Evolutionary conservation across 2,113 vertebrate genomes (phyloP).

Genomic region (Coryphaenoides rupestris): DNA sequence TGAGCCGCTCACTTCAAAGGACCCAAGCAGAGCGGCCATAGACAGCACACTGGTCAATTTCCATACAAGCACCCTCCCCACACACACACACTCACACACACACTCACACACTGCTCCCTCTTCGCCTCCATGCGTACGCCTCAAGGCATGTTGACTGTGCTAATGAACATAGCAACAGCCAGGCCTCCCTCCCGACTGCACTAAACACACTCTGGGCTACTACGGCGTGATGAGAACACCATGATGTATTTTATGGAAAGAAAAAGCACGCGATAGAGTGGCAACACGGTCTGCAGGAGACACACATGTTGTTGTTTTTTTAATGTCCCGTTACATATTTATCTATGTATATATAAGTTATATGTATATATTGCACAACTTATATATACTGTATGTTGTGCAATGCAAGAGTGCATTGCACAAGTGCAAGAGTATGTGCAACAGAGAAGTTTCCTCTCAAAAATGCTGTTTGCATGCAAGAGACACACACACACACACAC

Average conservation of each 20-base stretch:
- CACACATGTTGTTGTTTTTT: background rate
- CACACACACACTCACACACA: background rate
- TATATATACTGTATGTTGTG: no score
- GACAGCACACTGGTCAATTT: constrained; percentile 80
- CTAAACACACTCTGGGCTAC: background rate
- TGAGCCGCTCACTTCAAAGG: constrained; percentile 79
- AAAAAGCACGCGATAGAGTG: no score
- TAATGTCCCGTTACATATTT: background rate
- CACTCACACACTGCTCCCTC: no score
- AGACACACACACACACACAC: background rate
- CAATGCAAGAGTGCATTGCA: no score
- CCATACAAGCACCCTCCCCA: constrained; percentile 67
- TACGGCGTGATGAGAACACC: background rate
- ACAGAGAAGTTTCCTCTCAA: no score
- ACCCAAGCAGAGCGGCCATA: constrained; percentile 71
- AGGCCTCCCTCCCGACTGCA: constrained; percentile 29
- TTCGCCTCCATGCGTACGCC: constrained; percentile 47
- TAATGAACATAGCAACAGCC: constrained; percentile 72
- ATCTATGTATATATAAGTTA: no score
- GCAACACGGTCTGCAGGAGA: no score
- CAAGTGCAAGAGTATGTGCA: no score
- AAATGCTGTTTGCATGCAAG: no score
- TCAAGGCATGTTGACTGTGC: constrained; percentile 71
- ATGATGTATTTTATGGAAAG: background rate
- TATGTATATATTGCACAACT: no score